Percentiles rank a stretch among this genome's conserved stretches.
phyloP scores from a whole-genome alignment of 2,113 vertebrate genomes.

The Perca fluviatilis region DNA sequence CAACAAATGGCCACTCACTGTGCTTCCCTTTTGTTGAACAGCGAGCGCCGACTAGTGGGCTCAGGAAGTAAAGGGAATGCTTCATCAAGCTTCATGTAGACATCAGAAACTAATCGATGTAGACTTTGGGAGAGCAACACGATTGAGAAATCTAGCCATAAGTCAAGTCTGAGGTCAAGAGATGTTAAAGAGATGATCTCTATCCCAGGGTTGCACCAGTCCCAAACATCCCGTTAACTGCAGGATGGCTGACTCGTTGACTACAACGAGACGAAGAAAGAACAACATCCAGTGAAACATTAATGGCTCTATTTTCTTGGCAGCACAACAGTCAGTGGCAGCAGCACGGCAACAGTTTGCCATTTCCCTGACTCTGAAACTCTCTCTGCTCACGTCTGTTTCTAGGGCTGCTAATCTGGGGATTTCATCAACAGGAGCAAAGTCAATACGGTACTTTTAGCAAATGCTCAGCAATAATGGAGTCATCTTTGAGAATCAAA shows the following conservation, averaged over 20 bases:
- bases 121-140: background rate
- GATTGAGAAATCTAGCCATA: conserved; percentile 1
- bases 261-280: background rate
- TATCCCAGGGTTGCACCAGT: background rate
- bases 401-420: background rate
- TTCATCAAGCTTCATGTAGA: no score
- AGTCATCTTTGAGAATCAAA: background rate
- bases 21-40: no score
- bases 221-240: background rate
- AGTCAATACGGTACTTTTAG: background rate
- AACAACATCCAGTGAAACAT: background rate
- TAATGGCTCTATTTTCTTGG: background rate
- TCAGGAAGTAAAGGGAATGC: no score
- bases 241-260: background rate
- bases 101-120: background rate
- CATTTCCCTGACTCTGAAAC: background rate
- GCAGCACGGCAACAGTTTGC: background rate
- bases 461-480: background rate
- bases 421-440: background rate
- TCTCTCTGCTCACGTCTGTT: background rate
- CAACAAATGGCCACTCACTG: no score
- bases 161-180: conserved; percentile 24
- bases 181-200: background rate
- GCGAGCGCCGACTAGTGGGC: no score
- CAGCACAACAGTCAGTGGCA: background rate